These are phyloP conservation scores for Numida meleagris DNA, from an alignment of 2,113 vertebrate species.

Conservation along the genomic window DNA sequence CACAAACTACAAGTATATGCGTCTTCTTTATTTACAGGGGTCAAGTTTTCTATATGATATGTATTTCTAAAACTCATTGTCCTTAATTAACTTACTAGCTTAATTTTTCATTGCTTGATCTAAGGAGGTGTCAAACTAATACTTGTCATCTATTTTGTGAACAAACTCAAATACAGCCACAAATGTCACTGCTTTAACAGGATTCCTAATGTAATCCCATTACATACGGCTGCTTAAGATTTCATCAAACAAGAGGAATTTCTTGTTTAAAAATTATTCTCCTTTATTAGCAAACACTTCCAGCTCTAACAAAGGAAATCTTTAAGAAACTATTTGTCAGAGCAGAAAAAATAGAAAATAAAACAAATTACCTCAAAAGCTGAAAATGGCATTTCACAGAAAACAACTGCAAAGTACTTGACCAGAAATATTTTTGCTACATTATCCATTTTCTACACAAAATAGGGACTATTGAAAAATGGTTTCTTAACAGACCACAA, in stretches of 20 bases:
- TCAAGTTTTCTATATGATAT: background rate
- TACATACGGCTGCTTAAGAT: background rate
- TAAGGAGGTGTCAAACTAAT: background rate
- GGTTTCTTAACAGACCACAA: background rate
- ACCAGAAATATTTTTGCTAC: background rate
- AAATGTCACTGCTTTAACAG: background rate
- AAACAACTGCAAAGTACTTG: background rate
- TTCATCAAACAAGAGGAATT: background rate
- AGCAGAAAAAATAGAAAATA: conserved; percentile 16
- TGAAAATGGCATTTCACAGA: background rate
- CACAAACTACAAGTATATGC: background rate
- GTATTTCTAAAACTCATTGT: background rate
- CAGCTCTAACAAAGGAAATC: background rate
- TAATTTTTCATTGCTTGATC: background rate
- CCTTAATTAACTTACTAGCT: background rate
- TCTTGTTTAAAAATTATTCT: background rate
- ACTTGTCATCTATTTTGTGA: background rate
- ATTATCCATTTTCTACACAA: background rate
- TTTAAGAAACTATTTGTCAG: background rate
- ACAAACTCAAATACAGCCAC: background rate
- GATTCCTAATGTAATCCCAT: conserved; percentile 33
- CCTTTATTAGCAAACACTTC: background rate
- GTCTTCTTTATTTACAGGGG: background rate
- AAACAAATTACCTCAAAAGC: background rate
- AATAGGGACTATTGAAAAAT: background rate